A percentile compares a stretch with the other conserved stretches of the same genome.
phyloP scores from a whole-genome alignment of 2,888 invertebrate species.

The Eledona agricola region DNA sequence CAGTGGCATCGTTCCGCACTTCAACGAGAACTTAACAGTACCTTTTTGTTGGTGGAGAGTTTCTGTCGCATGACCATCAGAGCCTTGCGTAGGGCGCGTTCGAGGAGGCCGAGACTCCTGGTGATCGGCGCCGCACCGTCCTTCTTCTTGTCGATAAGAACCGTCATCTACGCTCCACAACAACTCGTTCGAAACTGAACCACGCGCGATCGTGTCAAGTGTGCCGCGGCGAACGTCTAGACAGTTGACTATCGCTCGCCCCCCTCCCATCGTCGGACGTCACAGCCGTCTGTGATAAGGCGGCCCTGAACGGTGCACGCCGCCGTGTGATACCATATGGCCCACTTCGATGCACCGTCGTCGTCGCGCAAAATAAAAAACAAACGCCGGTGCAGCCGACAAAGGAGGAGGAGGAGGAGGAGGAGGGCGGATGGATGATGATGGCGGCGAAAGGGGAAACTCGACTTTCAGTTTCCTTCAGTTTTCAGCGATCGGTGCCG shows the following conservation, averaged over 20 bases:
- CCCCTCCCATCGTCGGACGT: conserved; percentile 43
- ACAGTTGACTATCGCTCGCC: conserved; percentile 52
- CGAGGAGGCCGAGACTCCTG: conserved; percentile 51
- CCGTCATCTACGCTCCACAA: conserved; percentile 36
- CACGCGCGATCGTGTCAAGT: conserved; percentile 50
- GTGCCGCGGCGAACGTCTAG: conserved; percentile 55
- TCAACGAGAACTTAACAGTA: conserved; percentile 42
- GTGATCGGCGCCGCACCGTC: conserved; percentile 28
- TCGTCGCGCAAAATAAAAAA: no score
- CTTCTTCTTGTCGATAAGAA: conserved; percentile 34
- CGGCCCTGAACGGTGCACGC: conserved; percentile 56
- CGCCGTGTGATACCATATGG: conserved; percentile 37
- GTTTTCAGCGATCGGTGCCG: no score
- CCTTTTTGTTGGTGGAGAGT: conserved; percentile 60
- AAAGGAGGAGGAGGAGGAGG: neutral
- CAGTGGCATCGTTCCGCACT: conserved; percentile 11
- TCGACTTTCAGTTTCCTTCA: conserved; percentile 2
- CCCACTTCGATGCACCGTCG: conserved; percentile 29
- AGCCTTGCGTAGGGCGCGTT: conserved; percentile 59
- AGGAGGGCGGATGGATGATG: neutral
- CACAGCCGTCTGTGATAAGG: conserved; percentile 53
- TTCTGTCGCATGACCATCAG: conserved; percentile 60
- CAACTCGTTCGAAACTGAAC: conserved; percentile 41
- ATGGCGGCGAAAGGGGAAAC: conserved; percentile 15
- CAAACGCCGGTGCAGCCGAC: neutral